Evolutionary conservation across 2,113 vertebrate species (phyloP), one percentile per base, ranked within the genome.

Genomic region (Boulengerochromis microlepis): DNA sequence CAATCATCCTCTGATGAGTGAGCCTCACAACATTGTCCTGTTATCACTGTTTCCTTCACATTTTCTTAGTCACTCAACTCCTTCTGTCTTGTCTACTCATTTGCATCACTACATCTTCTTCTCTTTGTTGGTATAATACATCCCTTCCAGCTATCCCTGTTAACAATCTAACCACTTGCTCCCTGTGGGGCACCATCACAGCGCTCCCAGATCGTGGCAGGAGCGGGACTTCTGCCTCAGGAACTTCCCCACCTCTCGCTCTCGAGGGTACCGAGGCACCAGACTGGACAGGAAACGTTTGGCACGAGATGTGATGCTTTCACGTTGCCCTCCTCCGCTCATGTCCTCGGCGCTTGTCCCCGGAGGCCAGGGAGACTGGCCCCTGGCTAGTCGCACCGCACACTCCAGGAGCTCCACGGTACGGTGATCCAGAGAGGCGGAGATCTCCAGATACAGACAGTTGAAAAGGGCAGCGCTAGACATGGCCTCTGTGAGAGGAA

Each of bases 201-300:
- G 94, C 2, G 95, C 97, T 1, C 97, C 97, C 80, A 98, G 96
- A 94, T 98, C 98, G 19, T 98, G 97, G 86, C 98, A 98, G 1
- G 98, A 98, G 90, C 97, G 97, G 45, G 97, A 98, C 87, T 97
- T 97, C 90, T 98, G 97, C 89, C 97, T 97, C 94, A 97, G 96
- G 92, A 98, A 97, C 87, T 96, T 97, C 85, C 97, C 95, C 33
- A 81, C 92, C 6, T 96, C 96, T 10, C 96, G 87, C 64, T 96
- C 96, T 5, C 95, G 90, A 0, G 93, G 96, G 90, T 96, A 95
- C 13, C 97, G 97, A 0, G 97, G 97, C 91, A 98, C 97, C 74
- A 98, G 95, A 92, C 94, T 97, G 64, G 97, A 96, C 80, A 98
- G 96, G 95, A 98, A 98, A 19, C 98, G 97, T 86, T 97, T 97